Base-by-base conservation (phyloP, 2,888 invertebrate genomes). In the Agriopis aurantiaria region DNA sequence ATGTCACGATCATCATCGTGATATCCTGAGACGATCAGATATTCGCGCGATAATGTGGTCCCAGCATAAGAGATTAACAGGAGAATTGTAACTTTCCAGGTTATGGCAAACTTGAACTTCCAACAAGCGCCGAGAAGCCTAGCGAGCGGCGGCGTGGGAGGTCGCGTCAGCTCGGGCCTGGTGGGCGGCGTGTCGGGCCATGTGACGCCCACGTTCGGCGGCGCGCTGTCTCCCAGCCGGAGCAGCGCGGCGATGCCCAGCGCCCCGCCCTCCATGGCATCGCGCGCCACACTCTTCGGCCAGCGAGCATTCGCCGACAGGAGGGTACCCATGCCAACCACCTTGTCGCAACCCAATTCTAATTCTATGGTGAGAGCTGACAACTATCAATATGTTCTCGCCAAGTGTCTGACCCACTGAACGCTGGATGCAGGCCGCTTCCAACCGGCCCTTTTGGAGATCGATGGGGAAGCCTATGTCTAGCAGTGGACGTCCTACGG, bases 31-130 rank as follows among this genome's bases (percentile, higher is more conserved):
- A 33, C 33, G 5, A 33, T 33, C 33, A 33, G 33, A 33, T 5
- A 33, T 33, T 33, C 3, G 33, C 5, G 33, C 33, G 33, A 33
- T 33, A 33, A 33, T 33, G 33, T 33, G 33, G 33, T 33, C 5
- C 33, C 33, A 33, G 33, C 33, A 3, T 46, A 11, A 11, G 8
- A 49, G 11, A 33, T 0, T 63, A 33, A 69, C n/a, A n/a, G 7
- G 0, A 33, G 11, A 3, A 46, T 45, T 51, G 14, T 56, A 43
- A 59, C 3, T 11, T 92, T 88, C 12, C 93, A 95, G 97, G 97
- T 96, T 96, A 98, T 98, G 97, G 98, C 98, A 95, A 98, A 97
- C 96, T 96, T 98, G 96, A 98, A 98, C 95, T 97, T 97, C 95
- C 97, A 97, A 93, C 97, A 97, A 95, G 96, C 97, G 85, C 97